Evolutionary conservation across 1,140 invertebrate genomes (phyloP).

Genomic region (roundworm (Caenorhabditis elegans)): WBcel235 BX284604.4:11817001-11817500

Average conservation of each 20-base stretch:
- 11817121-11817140: not conserved
- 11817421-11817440: too few species aligned
- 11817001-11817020: conserved; percentile 9
- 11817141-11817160: not conserved
- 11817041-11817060: too few species aligned
- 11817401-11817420: too few species aligned
- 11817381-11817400: too few species aligned
- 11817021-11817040: not conserved
- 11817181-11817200: not conserved
- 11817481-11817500: too few species aligned
- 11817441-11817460: too few species aligned
- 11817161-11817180: conserved; percentile 21
- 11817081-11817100: not conserved
- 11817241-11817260: not conserved
- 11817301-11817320: too few species aligned
- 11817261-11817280: not conserved
- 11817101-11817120: not conserved
- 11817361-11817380: too few species aligned
- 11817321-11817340: too few species aligned
- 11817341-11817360: too few species aligned
- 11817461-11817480: too few species aligned
- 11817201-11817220: not conserved
- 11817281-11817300: too few species aligned
- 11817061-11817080: not conserved
- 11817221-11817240: not conserved